Percentiles rank a stretch among this genome's conserved stretches.
These are phyloP conservation scores for Camptogramma bilineatum DNA, from an alignment of 2,888 invertebrate genomes.

Conservation along the genomic window DNA sequence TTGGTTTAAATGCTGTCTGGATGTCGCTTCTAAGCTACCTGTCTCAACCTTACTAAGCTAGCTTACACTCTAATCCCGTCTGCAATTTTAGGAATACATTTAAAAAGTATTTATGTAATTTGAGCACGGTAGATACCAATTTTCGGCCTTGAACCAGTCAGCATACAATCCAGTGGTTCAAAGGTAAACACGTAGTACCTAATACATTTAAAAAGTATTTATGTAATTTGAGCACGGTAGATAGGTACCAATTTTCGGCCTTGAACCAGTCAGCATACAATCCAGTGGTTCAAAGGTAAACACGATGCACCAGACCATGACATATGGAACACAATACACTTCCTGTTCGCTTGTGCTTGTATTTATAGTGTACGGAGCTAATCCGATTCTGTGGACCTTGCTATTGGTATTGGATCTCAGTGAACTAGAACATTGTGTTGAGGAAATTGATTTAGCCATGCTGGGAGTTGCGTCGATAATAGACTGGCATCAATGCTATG, in stretches of 20 bases:
- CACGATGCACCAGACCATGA: conserved; percentile 25
- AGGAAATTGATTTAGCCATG: conserved; percentile 11
- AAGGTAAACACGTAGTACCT: too few species aligned
- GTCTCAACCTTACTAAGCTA: too few species aligned
- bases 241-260: neutral
- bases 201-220: too few species aligned
- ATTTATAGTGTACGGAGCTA: conserved; percentile 21
- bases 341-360: conserved; percentile 16
- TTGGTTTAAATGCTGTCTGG: too few species aligned
- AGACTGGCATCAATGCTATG: neutral
- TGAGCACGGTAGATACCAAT: too few species aligned
- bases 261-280: conserved; percentile 21
- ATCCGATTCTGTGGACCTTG: conserved; percentile 30
- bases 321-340: conserved; percentile 25
- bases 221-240: too few species aligned
- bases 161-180: too few species aligned
- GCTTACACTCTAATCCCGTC: too few species aligned
- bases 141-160: too few species aligned
- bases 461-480: neutral
- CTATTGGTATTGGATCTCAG: conserved; percentile 22
- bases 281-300: conserved; percentile 20
- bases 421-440: conserved; percentile 21
- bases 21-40: too few species aligned
- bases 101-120: too few species aligned
- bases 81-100: too few species aligned